These are phyloP conservation scores for Selenia dentaria DNA, from an alignment of 2,888 invertebrate genomes.

Conservation along the genomic window DNA sequence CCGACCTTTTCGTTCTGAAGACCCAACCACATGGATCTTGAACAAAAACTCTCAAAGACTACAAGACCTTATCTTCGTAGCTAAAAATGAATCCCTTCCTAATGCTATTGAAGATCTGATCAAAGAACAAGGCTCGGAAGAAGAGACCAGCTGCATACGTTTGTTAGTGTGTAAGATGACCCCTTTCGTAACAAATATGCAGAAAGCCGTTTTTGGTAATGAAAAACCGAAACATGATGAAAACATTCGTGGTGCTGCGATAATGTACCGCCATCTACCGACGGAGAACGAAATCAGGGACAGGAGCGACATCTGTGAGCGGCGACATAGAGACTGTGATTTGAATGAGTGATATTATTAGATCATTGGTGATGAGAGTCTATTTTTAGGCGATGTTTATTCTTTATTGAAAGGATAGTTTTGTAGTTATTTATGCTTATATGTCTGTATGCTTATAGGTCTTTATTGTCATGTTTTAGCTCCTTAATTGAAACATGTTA, in stretches of 20 bases:
- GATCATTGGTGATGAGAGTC: too few relatives aligned
- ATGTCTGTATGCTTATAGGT: too few relatives aligned
- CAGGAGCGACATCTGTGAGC: constrained; percentile 86
- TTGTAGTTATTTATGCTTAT: too few relatives aligned
- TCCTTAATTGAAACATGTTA: too few relatives aligned
- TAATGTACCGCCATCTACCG: constrained; percentile 87
- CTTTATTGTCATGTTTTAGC: too few relatives aligned
- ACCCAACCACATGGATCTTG: constrained; percentile 83
- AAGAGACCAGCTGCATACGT: constrained; percentile 88
- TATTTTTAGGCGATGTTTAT: too few relatives aligned
- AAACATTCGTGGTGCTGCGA: constrained; percentile 57
- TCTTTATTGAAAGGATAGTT: too few relatives aligned
- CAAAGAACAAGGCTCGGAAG: constrained; percentile 76
- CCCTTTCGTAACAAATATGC: constrained; percentile 91
- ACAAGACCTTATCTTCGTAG: constrained; percentile 82
- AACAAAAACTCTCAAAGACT: constrained; percentile 85
- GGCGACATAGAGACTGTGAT: constrained; percentile 79
- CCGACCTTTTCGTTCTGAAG: constrained; percentile 55
- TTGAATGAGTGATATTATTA: constrained; percentile 54
- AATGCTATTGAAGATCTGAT: constrained; percentile 86
- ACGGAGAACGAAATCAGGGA: constrained; percentile 83
- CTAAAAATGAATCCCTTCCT: constrained; percentile 86
- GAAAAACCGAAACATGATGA: constrained; percentile 52
- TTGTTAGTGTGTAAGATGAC: constrained; percentile 91
- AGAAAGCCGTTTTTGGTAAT: constrained; percentile 85